Base-by-base conservation (phyloP, 2,888 invertebrate genomes). In the Drosophila buzzatii region DNA sequence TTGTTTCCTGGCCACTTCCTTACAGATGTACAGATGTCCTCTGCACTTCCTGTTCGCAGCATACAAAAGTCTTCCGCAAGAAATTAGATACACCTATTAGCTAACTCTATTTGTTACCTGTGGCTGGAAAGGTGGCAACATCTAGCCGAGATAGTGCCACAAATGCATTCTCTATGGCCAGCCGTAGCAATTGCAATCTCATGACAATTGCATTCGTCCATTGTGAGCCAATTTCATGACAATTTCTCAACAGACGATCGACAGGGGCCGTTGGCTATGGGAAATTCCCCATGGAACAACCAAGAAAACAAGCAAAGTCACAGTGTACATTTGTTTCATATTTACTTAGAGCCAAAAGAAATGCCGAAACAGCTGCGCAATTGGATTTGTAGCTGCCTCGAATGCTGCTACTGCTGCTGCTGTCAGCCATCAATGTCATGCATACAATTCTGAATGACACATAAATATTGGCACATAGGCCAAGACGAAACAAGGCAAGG, bases 181-280 rank as follows among this genome's bases (percentile, higher is more conserved):
- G 49, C 41, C 70, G 45, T 70, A 37, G 62, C 73, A 57, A 57
- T 57, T 57, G 57, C 72, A 78, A 67, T 67, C 35, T 57, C 47
- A 84, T 84, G 84, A 74, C 76, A 87, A 72, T 76, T 76, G 70
- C 73, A 74, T 70, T 73, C 9, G 76, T 68, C 74, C 78, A 88
- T 90, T 91, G 83, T 90, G 82, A 73, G 79, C 82, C 83, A 91
- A 89, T 91, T 89, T 91, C 83, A 91, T 79, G 84, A 90, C 90
- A 91, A 91, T 90, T 90, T 89, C 80, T 86, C 83, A 87, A 70
- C 87, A 67, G 61, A 62, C 58, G 67, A 71, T 77, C 70, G 73
- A 59, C 76, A 23, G 53, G 68, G 69, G 18, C 61, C 49, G 16
- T 31, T 52, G 45, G 39, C 58, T 37, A 44, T 63, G 53, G 78